These are phyloP conservation scores for Corapipo altera DNA, from an alignment of 2,113 vertebrate genomes.

Conservation along the genomic window DNA sequence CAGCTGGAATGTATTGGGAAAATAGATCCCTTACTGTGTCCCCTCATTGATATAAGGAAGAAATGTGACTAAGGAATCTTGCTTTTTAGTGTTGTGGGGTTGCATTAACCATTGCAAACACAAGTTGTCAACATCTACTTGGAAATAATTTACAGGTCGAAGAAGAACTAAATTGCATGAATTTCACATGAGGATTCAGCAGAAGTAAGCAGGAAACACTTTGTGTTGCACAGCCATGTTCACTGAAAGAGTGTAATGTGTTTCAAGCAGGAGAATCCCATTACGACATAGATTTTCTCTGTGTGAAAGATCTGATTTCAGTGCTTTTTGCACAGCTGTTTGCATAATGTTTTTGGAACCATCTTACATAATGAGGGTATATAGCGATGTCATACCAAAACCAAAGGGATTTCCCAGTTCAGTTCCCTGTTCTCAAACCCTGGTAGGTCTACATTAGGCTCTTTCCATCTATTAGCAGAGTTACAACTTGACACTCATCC, in stretches of 20 bases:
- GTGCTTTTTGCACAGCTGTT: not conserved
- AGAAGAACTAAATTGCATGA: not conserved
- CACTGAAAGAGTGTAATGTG: not conserved
- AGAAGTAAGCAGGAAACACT: not conserved
- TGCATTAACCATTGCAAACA: not conserved
- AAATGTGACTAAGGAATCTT: not conserved
- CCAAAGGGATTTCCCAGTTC: not conserved
- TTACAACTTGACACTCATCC: not conserved
- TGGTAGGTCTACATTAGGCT: not conserved
- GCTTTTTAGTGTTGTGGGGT: not conserved
- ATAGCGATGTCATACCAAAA: not conserved
- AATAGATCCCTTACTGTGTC: not conserved
- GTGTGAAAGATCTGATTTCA: not conserved
- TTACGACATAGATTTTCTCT: not conserved
- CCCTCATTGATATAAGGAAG: not conserved
- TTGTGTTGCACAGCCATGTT: not conserved
- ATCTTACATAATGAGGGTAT: not conserved
- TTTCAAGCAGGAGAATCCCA: too few species aligned
- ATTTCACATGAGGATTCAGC: not conserved
- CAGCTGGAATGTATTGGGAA: not conserved
- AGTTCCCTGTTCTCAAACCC: not conserved
- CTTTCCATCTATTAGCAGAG: not conserved
- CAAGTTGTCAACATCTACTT: not conserved
- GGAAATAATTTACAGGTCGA: not conserved
- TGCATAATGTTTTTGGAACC: not conserved